A percentile compares a stretch with the other conserved stretches of the same genome.
These are phyloP conservation scores for Bagarius yarrelli DNA, from an alignment of 2,113 vertebrate genomes.

Conservation along the genomic window DNA sequence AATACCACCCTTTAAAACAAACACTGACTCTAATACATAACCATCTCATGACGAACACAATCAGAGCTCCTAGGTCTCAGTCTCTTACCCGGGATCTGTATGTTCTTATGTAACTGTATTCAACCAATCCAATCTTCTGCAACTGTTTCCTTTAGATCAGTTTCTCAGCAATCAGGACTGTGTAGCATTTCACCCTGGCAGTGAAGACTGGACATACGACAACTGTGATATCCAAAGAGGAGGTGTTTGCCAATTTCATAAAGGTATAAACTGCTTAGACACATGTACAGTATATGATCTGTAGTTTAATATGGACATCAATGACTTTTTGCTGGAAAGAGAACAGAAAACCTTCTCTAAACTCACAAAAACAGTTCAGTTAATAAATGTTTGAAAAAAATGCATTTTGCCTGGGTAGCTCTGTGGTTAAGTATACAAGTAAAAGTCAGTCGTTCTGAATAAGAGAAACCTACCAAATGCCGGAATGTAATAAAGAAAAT, in stretches of 20 bases:
- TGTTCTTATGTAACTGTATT: not conserved
- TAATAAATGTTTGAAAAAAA: not conserved
- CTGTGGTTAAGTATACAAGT: no score
- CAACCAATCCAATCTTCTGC: conserved; percentile 31
- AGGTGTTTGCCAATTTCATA: conserved; percentile 68
- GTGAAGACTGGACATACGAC: conserved; percentile 15
- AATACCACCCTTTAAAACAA: conserved; percentile 70
- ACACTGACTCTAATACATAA: conserved; percentile 64
- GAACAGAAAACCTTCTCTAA: not conserved
- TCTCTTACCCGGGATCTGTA: not conserved
- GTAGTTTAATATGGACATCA: no score
- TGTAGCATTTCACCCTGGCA: conserved; percentile 62
- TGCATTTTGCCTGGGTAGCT: no score
- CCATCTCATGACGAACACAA: conserved; percentile 53
- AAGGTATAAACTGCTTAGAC: conserved; percentile 57
- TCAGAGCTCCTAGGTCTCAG: not conserved
- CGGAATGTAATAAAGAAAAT: not conserved
- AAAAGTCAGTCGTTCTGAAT: no score
- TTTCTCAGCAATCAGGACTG: conserved; percentile 54
- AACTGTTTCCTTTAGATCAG: conserved; percentile 47
- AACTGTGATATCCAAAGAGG: conserved; percentile 59
- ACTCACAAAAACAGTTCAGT: not conserved
- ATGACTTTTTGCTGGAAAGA: not conserved
- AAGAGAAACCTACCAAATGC: no score
- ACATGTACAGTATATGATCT: no score